A percentile compares a stretch with the other conserved stretches of the same genome.
Evolutionary conservation across 2,113 vertebrate genomes (phyloP).

Genomic region (Vidua macroura): DNA sequence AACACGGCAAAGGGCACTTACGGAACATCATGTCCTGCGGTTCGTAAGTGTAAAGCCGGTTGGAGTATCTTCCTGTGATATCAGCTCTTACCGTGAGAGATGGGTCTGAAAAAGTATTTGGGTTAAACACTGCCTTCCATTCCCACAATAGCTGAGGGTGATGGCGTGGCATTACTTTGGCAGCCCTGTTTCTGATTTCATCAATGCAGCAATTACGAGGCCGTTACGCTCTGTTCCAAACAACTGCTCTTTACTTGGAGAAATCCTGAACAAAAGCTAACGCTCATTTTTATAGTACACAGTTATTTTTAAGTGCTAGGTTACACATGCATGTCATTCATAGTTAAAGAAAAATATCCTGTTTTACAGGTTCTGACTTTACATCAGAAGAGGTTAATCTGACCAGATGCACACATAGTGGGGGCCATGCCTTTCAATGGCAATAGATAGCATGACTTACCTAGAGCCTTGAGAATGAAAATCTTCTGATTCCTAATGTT

Average conservation of each 20-base stretch:
- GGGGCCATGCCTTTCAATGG: neutral
- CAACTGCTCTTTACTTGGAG: neutral
- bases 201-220: neutral
- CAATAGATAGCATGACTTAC: neutral
- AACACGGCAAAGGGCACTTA: slow-evolving; percentile 68
- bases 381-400: neutral
- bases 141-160: neutral
- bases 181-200: neutral
- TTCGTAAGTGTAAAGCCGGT: slow-evolving; percentile 89
- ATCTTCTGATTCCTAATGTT: neutral
- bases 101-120: slow-evolving; percentile 78
- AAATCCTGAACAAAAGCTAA: neutral
- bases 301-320: neutral
- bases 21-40: slow-evolving; percentile 78
- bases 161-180: neutral
- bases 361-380: neutral
- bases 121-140: neutral
- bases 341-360: neutral
- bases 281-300: neutral
- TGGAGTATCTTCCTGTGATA: slow-evolving; percentile 84
- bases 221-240: neutral
- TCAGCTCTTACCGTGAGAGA: slow-evolving; percentile 92
- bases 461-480: neutral
- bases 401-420: no score
- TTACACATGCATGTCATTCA: neutral